These are phyloP conservation scores for Burhinus oedicnemus DNA, from an alignment of 2,113 vertebrate genomes.

Conservation along the genomic window DNA sequence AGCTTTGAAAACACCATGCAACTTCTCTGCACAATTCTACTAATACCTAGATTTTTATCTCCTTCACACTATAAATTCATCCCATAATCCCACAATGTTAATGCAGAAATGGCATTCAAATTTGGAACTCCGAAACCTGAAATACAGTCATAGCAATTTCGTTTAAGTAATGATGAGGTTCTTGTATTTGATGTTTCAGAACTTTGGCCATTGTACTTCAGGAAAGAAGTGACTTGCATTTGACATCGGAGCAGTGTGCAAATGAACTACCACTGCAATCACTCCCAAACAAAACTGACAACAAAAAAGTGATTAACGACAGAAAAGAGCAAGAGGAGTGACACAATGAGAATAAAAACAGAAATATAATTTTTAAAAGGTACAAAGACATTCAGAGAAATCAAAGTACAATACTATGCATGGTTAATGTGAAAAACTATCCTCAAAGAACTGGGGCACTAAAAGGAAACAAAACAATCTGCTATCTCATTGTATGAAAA, in stretches of 20 bases:
- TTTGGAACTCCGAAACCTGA: neutral
- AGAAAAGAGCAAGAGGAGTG: neutral
- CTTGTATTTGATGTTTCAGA: neutral
- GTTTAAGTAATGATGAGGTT: neutral
- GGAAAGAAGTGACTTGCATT: neutral
- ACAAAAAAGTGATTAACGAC: neutral
- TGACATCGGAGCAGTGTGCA: neutral
- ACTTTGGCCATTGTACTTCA: neutral
- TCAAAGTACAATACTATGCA: neutral
- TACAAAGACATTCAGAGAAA: neutral
- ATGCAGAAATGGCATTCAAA: neutral
- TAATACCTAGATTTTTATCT: neutral
- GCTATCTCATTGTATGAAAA: neutral
- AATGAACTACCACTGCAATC: neutral
- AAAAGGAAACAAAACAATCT: neutral
- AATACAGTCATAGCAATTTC: neutral
- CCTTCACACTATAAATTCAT: neutral
- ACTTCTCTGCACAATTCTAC: neutral
- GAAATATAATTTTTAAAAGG: neutral
- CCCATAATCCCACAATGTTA: neutral
- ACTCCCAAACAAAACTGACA: neutral
- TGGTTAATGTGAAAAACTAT: neutral
- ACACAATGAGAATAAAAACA: neutral
- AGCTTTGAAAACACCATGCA: neutral
- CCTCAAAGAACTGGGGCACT: slow-evolving; percentile 9